These are phyloP conservation scores for Magallana angulata DNA, from an alignment of 1,140 invertebrate genomes.

Conservation along the genomic window DNA sequence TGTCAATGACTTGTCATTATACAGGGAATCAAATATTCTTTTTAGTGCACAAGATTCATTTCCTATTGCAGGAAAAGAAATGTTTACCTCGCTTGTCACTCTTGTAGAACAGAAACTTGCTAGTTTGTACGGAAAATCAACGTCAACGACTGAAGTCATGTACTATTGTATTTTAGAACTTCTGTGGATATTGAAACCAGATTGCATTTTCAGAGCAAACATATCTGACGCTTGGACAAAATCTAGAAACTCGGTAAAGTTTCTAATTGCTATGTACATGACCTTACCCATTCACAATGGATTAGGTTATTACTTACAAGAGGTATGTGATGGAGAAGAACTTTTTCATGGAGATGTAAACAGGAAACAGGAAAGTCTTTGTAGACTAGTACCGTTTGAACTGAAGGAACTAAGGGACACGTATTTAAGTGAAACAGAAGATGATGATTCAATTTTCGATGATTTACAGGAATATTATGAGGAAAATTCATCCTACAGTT, in stretches of 20 bases:
- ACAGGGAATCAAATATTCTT: background rate
- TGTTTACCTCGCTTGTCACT: constrained; percentile 59
- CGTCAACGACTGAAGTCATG: background rate
- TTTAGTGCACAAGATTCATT: constrained; percentile 51
- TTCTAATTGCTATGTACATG: background rate
- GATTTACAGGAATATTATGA: background rate
- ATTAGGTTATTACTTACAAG: background rate
- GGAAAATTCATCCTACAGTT: background rate
- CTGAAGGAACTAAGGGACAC: background rate
- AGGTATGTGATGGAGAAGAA: background rate
- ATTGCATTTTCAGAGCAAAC: constrained; percentile 56
- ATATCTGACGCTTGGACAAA: background rate
- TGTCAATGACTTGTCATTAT: constrained; percentile 36
- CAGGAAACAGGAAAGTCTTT: background rate
- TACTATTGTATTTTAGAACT: constrained; percentile 49
- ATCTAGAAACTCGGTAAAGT: background rate
- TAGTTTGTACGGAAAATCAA: background rate
- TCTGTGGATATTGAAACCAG: constrained; percentile 57
- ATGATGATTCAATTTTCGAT: background rate
- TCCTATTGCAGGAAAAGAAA: constrained; percentile 54
- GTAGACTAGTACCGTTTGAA: background rate
- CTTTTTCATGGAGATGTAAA: background rate
- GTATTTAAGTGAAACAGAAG: background rate
- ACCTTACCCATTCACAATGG: background rate
- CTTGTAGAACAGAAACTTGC: background rate